A percentile compares a stretch with the other conserved stretches of the same genome.
These are phyloP conservation scores for Rhagologus leucostigma DNA, from an alignment of 2,113 vertebrate genomes.

Conservation along the genomic window DNA sequence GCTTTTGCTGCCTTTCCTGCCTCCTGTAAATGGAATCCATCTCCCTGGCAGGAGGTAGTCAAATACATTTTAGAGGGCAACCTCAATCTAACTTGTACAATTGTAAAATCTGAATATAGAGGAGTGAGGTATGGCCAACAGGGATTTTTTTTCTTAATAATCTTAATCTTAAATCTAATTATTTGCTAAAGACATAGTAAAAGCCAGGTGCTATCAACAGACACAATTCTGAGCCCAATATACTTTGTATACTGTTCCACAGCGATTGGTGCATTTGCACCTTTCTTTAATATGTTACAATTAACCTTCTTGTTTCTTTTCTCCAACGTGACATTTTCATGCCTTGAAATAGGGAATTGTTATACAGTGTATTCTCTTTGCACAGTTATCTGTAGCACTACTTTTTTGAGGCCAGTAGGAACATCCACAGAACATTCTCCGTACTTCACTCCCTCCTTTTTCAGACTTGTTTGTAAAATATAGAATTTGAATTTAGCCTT, in stretches of 20 bases:
- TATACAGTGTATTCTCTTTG: slow-evolving; percentile 76
- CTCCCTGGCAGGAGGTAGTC: slow-evolving; percentile 96
- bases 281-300: slow-evolving; percentile 74
- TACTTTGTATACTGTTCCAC: slow-evolving; percentile 78
- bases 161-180: slow-evolving; percentile 82
- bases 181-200: slow-evolving; percentile 81
- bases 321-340: slow-evolving; percentile 74
- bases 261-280: slow-evolving; percentile 71
- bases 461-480: slow-evolving; percentile 93
- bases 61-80: slow-evolving; percentile 78
- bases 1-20: slow-evolving; percentile 91
- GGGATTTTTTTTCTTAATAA: slow-evolving; percentile 83
- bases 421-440: slow-evolving; percentile 82
- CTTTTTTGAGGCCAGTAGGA: slow-evolving; percentile 89
- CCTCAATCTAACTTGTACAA: slow-evolving; percentile 76
- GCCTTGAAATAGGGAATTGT: slow-evolving; percentile 81
- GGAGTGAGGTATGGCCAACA: slow-evolving; percentile 93
- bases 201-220: slow-evolving; percentile 86
- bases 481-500: slow-evolving; percentile 92
- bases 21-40: slow-evolving; percentile 93
- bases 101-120: slow-evolving; percentile 83
- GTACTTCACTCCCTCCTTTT: slow-evolving; percentile 84
- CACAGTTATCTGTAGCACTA: slow-evolving; percentile 91
- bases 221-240: slow-evolving; percentile 81
- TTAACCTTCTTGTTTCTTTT: slow-evolving; percentile 73